Base-by-base conservation (phyloP, 2,888 invertebrate species). In the Agrochola litura region DNA sequence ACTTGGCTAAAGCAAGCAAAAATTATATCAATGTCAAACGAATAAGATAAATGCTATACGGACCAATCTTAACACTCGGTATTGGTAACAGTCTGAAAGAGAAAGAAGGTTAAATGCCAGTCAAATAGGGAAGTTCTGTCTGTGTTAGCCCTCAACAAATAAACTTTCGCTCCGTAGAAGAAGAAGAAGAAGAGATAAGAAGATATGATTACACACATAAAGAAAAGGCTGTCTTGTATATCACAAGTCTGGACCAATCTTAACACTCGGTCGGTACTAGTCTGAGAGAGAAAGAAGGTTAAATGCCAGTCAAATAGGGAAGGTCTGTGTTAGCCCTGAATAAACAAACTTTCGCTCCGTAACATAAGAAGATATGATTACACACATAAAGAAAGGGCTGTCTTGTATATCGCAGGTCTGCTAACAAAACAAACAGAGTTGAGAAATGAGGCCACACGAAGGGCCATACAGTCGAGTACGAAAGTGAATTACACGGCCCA, bases 401-500 rank as follows among this genome's bases (percentile, higher is more conserved):
- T 83, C 86, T 83, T 74, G 74, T 84, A 84, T 63, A 85, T 86
- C 78, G 85, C 87, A 87, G 86, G 85, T 87, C 84, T 90, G 90
- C 90, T 90, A 92, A 94, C 93, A 94, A 94, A 94, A 93, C 92
- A 92, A 92, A 93, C 91, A 90, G 87, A 88, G 90, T 94, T 93
- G 92, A 92, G 95, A 95, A 96, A 95, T 95, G 96, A 94, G 96
- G 96, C 92, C 96, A 93, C 91, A 91, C 90, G 92, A 95, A 96
- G 96, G 96, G 96, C 96, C 94, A 89, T 87, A 90, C 91, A 92
- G 91, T 88, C 88, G 92, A 90, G 93, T 94, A 93, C 94, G 96
- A 96, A 96, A 96, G 96, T 95, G 95, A 95, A 95, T 93, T 94
- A 95, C 93, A 91, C 91, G 86, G 90, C 92, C 91, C 96, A 96